phyloP scores from a whole-genome alignment of 2,888 invertebrate genomes.

The Trichacis sp. region DNA sequence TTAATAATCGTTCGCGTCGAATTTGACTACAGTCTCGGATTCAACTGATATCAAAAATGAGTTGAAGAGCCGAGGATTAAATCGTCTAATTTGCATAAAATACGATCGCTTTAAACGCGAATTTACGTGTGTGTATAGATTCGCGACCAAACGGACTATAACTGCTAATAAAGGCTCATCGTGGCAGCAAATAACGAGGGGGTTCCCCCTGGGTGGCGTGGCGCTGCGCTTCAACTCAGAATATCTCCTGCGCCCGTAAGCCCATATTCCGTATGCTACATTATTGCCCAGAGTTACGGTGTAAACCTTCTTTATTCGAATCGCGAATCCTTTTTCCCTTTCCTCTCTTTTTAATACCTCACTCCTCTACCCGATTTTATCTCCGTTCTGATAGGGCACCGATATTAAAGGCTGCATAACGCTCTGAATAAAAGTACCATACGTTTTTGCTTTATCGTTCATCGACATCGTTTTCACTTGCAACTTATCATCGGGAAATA shows the following conservation, averaged over 20 bases:
- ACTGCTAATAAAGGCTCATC: conserved; percentile 67
- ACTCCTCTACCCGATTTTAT: conserved; percentile 29
- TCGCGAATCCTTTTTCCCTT: conserved; percentile 8
- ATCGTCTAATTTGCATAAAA: conserved; percentile 68
- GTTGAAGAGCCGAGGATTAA: conserved; percentile 63
- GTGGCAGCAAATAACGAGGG: conserved; percentile 65
- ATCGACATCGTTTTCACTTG: conserved; percentile 29
- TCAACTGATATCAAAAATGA: conserved; percentile 62
- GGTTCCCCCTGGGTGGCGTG: conserved; percentile 66
- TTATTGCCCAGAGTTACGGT: conserved; percentile 59
- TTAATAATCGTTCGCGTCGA: conserved; percentile 49
- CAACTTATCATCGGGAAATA: conserved; percentile 22
- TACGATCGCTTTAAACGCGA: conserved; percentile 57
- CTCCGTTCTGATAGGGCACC: conserved; percentile 33
- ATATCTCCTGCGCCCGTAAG: conserved; percentile 55
- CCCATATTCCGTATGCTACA: conserved; percentile 58
- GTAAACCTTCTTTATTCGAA: conserved; percentile 58
- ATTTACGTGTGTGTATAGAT: conserved; percentile 68
- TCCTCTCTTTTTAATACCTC: conserved; percentile 5
- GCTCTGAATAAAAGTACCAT: conserved; percentile 22
- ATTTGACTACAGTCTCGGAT: conserved; percentile 37
- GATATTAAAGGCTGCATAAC: conserved; percentile 33
- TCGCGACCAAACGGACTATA: conserved; percentile 65
- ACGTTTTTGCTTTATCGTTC: conserved; percentile 13
- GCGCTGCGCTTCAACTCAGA: conserved; percentile 60